A percentile compares a stretch with the other conserved stretches of the same genome.
Evolutionary conservation across 2,888 invertebrate genomes (phyloP).

Genomic region (Laothoe populi): DNA sequence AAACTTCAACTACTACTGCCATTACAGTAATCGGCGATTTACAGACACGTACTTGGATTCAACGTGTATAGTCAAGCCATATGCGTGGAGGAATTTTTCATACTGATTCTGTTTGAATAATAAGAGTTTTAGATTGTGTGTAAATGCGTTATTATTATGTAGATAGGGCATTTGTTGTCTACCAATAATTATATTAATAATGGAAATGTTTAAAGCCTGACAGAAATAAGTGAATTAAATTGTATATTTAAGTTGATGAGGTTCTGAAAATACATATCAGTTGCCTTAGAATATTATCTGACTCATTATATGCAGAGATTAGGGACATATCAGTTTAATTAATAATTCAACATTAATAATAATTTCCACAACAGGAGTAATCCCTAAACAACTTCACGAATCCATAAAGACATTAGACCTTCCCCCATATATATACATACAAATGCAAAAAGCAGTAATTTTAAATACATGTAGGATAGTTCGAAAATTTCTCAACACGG

Average conservation of each 20-base stretch:
- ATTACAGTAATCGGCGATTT: constrained; percentile 11
- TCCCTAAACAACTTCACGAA: too few species aligned
- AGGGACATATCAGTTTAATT: too few species aligned
- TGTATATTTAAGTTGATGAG: neutral
- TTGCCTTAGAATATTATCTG: too few species aligned
- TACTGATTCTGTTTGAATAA: neutral
- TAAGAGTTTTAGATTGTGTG: constrained; percentile 11
- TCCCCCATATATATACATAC: too few species aligned
- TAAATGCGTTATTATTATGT: constrained; percentile 14
- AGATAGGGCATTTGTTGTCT: neutral
- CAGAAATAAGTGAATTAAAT: neutral
- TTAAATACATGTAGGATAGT: too few species aligned
- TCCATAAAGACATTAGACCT: too few species aligned
- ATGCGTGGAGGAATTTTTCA: constrained; percentile 19
- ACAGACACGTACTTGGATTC: neutral
- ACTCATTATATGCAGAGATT: too few species aligned
- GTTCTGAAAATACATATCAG: too few species aligned
- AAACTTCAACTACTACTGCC: constrained; percentile 1
- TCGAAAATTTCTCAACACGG: too few species aligned
- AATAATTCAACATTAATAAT: too few species aligned
- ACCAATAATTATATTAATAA: neutral
- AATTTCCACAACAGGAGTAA: too few species aligned
- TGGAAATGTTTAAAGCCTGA: neutral
- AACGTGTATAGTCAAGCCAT: neutral
- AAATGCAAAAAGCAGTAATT: too few species aligned